Evolutionary conservation across 2,113 vertebrate species (phyloP), one percentile per base, ranked within the genome.

Genomic region (Synodontis membranacea): DNA sequence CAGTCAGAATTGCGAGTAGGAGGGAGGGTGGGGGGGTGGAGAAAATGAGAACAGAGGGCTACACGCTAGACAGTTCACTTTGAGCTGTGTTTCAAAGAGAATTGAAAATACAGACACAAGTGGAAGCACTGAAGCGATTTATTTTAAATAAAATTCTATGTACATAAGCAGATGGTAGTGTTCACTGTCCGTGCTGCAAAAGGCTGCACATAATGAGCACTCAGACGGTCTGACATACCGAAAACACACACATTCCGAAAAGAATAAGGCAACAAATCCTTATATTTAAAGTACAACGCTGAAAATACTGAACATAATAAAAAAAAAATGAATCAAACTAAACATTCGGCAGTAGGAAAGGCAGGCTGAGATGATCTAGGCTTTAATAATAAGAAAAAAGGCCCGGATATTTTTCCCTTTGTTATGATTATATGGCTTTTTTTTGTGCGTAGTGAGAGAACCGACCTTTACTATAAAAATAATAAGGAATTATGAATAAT

Each of bases 1-100:
- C 86, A 90, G 91, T 91, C 86, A 90, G 91, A 89, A 91, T 31
- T 48, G 44, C 25, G 80, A 87, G 39, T 25, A 28, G 58, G 25
- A 60, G 37, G 44, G 12, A 10, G 52, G 52, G 39, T 25, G 37
- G 44, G 12, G 5, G 52, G 52, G 39, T 25, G 42, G 25, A 21
- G 11, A 31, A 11, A 52, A 79, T 15, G 5, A 66, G 31, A 39
- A 31, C 44, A 42, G 48, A 39, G 46, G 46, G 48, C 2, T 21
- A 25, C 34, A 56, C 19, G 34, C 11, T 10, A 64, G 58, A 84
- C 50, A 19, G 21, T 72, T 86, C 31, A 64, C 78, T 86, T 54
- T 70, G 62, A 80, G 76, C 76, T 68, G 15, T 21, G 6, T 34
- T 81, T 81, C 78, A 58, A 86, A 81, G 85, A 72, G 85, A 86